Conservation (phyloP, 1,140 invertebrate genomes). For the Aphaenogaster rudis region DNA sequence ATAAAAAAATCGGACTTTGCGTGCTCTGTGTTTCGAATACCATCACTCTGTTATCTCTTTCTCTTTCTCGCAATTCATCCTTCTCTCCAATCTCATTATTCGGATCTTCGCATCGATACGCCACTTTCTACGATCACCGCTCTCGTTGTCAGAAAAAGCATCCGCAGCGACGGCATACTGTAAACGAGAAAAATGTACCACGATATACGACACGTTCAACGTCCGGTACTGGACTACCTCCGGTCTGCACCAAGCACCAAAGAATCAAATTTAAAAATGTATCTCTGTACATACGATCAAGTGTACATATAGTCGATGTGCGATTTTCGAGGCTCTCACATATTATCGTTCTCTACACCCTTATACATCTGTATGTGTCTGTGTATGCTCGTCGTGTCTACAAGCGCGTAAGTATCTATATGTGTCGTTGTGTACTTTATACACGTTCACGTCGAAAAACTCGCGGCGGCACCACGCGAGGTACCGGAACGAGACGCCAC, state of each 20-base stretch:
- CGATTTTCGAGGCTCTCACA: constrained; percentile 23
- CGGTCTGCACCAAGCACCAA: constrained; percentile 23
- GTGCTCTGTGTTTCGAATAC: constrained; percentile 10
- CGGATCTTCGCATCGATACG: constrained; percentile 41
- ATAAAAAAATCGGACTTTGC: constrained; percentile 2
- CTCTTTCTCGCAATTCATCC: constrained; percentile 25
- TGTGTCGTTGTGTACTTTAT: constrained; percentile 38
- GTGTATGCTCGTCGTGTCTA: constrained; percentile 17
- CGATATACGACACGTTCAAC: constrained; percentile 5
- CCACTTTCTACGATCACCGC: constrained; percentile 60
- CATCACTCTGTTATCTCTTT: constrained; percentile 19
- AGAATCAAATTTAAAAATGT: not conserved
- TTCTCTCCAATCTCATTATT: constrained; percentile 19
- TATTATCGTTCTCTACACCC: constrained; percentile 6
- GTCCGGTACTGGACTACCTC: constrained; percentile 3
- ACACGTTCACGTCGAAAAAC: not conserved
- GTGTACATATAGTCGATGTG: constrained; percentile 55
- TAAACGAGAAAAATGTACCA: constrained; percentile 16
- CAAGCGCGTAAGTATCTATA: constrained; percentile 49
- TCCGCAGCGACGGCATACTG: constrained; percentile 14
- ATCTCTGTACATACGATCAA: constrained; percentile 43
- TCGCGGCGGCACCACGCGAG: not conserved
- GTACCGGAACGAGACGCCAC: not conserved
- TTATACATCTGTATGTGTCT: constrained; percentile 46
- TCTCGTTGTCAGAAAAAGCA: constrained; percentile 63